Evolutionary conservation across 2,113 vertebrate genomes (phyloP).

Genomic region (Catagonus wagneri): DNA sequence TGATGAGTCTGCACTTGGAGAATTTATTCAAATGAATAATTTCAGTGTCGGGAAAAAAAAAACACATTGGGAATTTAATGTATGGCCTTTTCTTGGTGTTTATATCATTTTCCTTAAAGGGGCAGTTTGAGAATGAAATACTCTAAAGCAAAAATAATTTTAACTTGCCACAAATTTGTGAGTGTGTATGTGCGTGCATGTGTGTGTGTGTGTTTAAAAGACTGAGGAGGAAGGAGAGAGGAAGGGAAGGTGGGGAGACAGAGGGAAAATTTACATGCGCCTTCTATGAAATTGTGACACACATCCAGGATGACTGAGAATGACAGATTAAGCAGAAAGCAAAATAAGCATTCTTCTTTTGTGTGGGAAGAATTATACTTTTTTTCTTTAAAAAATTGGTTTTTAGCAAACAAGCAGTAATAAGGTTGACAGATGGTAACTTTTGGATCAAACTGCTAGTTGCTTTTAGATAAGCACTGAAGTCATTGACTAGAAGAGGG

Average conservation of each 20-base stretch:
- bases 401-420: constrained; percentile 45
- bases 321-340: constrained; percentile 46
- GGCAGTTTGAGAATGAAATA: constrained; percentile 56
- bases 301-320: constrained; percentile 40
- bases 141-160: constrained; percentile 63
- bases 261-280: neutral
- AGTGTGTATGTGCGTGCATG: neutral
- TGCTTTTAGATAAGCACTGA: constrained; percentile 36
- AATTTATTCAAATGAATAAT: constrained; percentile 82
- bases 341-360: constrained; percentile 46
- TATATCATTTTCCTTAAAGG: constrained; percentile 67
- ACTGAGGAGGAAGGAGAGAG: neutral
- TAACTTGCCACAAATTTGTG: neutral
- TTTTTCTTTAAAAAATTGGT: neutral
- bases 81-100: constrained; percentile 53
- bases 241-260: neutral
- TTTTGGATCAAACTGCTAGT: constrained; percentile 6
- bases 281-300: constrained; percentile 37
- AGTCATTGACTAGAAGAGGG: neutral
- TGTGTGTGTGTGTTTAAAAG: neutral
- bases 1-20: constrained; percentile 74
- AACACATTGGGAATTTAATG: constrained; percentile 74
- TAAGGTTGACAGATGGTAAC: constrained; percentile 1
- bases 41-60: constrained; percentile 72
- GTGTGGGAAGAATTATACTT: neutral